A percentile compares a stretch with the other conserved stretches of the same genome.
Conservation (phyloP, 92 coral and sea anemone genomes). For the Scolanthus callimorphus region DNA sequence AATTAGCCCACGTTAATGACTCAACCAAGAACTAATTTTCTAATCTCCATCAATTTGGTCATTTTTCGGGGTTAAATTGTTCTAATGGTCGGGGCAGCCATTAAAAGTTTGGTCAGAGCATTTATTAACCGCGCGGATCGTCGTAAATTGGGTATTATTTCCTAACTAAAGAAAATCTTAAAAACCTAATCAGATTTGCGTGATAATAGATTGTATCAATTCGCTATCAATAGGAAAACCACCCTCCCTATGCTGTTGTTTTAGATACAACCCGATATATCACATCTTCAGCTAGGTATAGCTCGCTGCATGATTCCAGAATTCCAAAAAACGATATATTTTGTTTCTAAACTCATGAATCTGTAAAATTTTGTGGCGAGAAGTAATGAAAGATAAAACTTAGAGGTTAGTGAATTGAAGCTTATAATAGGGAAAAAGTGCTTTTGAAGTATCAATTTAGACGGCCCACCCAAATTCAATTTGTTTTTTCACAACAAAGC, state of each 20-base stretch:
- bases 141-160: constrained; percentile 23
- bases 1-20: constrained; percentile 71
- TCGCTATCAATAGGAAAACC: neutral
- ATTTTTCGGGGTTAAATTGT: constrained; percentile 69
- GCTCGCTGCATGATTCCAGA: too few species aligned
- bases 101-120: constrained; percentile 15
- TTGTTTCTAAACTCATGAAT: too few species aligned
- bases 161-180: constrained; percentile 8
- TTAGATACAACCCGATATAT: too few species aligned
- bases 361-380: too few species aligned
- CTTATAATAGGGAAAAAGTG: neutral
- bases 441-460: constrained; percentile 13
- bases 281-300: too few species aligned
- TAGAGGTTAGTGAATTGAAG: neutral
- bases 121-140: constrained; percentile 15
- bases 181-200: constrained; percentile 3
- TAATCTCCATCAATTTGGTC: constrained; percentile 68
- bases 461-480: constrained; percentile 24
- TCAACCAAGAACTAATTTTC: constrained; percentile 61
- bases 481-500: too few species aligned
- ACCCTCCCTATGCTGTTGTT: too few species aligned
- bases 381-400: too few species aligned
- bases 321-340: constrained; percentile 4
- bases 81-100: constrained; percentile 35
- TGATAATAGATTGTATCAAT: constrained; percentile 5